A percentile compares a stretch with the other conserved stretches of the same genome.
Conservation (phyloP, 2,797 vertebrate genomes). For the Sebastiscus tertius region DNA sequence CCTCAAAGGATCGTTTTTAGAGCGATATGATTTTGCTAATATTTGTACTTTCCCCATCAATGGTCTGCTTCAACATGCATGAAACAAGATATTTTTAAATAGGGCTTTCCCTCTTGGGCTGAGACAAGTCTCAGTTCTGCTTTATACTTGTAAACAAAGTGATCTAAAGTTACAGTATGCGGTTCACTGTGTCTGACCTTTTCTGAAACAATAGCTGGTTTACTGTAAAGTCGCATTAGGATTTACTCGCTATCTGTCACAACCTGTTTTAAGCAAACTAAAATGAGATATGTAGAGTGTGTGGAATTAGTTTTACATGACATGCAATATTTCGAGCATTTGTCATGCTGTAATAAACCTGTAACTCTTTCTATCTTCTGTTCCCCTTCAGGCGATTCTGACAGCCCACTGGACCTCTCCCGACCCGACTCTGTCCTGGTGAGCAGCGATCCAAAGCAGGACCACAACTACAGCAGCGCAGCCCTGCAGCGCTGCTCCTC, state of each 20-base stretch:
- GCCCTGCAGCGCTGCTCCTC: conserved; percentile 91
- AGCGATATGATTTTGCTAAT: not conserved
- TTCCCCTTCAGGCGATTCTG: conserved; percentile 78
- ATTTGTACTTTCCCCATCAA: not conserved
- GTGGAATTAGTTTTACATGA: not conserved
- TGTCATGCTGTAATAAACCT: not conserved
- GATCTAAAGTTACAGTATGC: not conserved
- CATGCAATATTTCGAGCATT: not conserved
- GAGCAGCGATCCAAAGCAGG: conserved; percentile 93
- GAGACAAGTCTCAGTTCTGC: conserved; percentile 45
- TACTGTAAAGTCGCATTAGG: not conserved
- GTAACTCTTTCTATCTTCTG: not conserved
- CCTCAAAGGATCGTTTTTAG: not conserved
- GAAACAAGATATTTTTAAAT: conserved; percentile 38
- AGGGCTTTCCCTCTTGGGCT: not conserved
- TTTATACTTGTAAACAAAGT: conserved; percentile 42
- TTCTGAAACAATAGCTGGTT: not conserved
- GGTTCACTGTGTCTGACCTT: not conserved
- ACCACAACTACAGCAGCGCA: conserved; percentile 97
- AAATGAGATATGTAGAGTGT: not conserved
- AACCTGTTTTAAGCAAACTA: not conserved
- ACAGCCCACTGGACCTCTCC: conserved; percentile 87
- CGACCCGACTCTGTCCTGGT: conserved; percentile 83
- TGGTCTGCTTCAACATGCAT: conserved; percentile 6
- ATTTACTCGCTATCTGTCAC: not conserved